Base-by-base conservation (phyloP, 30 jellyfish, hydroid and myxozoan genomes). In the Aurelia sp. region DNA sequence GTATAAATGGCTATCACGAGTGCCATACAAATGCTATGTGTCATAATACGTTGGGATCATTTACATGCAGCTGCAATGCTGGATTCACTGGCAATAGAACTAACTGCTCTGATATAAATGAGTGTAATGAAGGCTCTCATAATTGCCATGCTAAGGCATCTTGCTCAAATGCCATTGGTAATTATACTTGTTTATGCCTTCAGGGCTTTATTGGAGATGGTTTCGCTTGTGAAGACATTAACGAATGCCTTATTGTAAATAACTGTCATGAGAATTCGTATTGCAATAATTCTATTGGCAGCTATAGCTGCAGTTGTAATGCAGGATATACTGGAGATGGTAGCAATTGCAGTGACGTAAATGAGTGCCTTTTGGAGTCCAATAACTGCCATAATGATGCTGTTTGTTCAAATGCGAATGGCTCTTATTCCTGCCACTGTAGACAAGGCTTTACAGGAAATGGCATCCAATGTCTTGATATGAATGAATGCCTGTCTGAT, bases 81-180 rank as follows among this genome's bases (percentile, higher is more conserved):
- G 97, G 97, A 24, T 90, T 44, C 72, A 31, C 62, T 72, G 97
- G 97, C 18, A 82, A 83, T 75, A 91, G 96, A 17, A 33, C 22
- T 13, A 13, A 21, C 67, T 90, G 97, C 73, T 12, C 4, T 33
- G 97, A 89, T 73, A 48, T 72, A 13, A 48, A 89, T 50, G 97
- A 89, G 69, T 89, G 97, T 65, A 19, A 16, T 24, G 74, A 41
- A 31, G 86, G 77, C 58, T 8, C 35, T 24, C 69, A 89, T 58
- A 40, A 24, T 7, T 90, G 97, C 80, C 74, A 70, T 60, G 19
- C 63, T 10, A 73, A 67, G 52, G 91, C 95, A 3, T 16, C 40
- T 67, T 90, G 97, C 70, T 47, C 69, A 15, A 90, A 90, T 74
- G 13, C 58, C 22, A 38, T 40, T n/a, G 95, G 97, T 0, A 61